Evolutionary conservation across 2,888 invertebrate species (phyloP).

Genomic region (Lepidochrysops patricia): DNA sequence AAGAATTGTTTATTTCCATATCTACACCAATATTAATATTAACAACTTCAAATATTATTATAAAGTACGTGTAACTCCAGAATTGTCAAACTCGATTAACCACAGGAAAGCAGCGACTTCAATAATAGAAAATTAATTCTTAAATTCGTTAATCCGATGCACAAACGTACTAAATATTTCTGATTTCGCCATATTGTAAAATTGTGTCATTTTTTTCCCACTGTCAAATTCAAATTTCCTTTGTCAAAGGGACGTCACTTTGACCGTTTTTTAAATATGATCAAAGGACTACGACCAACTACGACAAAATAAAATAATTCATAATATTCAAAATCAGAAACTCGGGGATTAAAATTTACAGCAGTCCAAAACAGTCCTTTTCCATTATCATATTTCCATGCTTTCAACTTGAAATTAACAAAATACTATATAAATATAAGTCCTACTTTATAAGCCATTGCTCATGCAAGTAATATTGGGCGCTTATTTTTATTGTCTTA

Average conservation of each 20-base stretch:
- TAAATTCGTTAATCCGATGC: neutral
- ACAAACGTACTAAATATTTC: neutral
- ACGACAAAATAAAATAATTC: too few relatives aligned
- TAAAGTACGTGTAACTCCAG: neutral
- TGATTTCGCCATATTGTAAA: constrained; percentile 9
- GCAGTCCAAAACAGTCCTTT: too few relatives aligned
- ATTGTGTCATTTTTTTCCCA: neutral
- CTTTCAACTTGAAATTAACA: too few relatives aligned
- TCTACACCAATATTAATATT: constrained; percentile 5
- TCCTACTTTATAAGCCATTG: too few relatives aligned
- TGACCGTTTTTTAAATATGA: neutral
- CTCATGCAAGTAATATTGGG: too few relatives aligned
- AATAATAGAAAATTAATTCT: neutral
- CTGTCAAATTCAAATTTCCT: neutral
- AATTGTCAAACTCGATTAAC: neutral
- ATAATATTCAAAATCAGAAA: too few relatives aligned
- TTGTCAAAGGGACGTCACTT: neutral
- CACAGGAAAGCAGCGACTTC: neutral
- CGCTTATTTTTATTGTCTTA: too few relatives aligned
- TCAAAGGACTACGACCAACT: too few relatives aligned
- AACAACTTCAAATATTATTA: neutral
- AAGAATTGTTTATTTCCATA: constrained; percentile 58
- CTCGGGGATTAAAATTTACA: too few relatives aligned
- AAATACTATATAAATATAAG: too few relatives aligned
- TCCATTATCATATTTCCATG: too few relatives aligned